phyloP scores from a whole-genome alignment of 35 echinoderm and acorn worm genomes.

The Strongylocentrotus purpuratus region DNA sequence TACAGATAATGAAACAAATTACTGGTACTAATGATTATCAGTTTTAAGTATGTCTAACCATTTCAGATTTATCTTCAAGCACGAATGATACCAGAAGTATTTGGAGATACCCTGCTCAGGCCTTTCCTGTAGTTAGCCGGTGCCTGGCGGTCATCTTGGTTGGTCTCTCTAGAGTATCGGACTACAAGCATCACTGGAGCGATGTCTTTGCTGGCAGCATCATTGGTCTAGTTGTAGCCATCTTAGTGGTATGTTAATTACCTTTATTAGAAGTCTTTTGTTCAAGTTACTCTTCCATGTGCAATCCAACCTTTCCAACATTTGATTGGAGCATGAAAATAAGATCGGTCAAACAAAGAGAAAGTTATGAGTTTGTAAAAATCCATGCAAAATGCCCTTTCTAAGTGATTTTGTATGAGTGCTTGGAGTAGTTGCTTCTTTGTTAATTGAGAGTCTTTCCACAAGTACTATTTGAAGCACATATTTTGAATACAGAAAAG shows the following conservation, averaged over 20 bases:
- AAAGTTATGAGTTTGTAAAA: background rate
- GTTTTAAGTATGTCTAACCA: background rate
- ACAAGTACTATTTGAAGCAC: too few species aligned
- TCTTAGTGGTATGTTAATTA: constrained; percentile 48
- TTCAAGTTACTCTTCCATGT: background rate
- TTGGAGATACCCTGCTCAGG: constrained; percentile 31
- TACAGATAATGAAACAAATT: too few species aligned
- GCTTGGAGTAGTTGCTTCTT: too few species aligned
- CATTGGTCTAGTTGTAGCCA: constrained; percentile 19
- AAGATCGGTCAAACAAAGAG: background rate
- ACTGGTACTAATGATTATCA: too few species aligned
- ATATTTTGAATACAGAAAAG: too few species aligned
- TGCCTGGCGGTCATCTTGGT: constrained; percentile 22
- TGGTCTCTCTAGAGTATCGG: constrained; percentile 31
- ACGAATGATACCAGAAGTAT: constrained; percentile 21
- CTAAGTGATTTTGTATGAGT: too few species aligned
- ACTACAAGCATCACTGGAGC: constrained; percentile 54
- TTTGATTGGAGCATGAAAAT: background rate
- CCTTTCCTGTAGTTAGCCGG: constrained; percentile 17
- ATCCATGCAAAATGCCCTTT: background rate
- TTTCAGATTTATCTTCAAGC: constrained; percentile 42
- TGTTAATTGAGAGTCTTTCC: too few species aligned
- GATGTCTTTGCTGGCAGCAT: constrained; percentile 43
- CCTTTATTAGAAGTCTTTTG: background rate
- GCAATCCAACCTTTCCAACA: too few species aligned